These are phyloP conservation scores for Xiphophorus birchmanni DNA, from an alignment of 2,797 vertebrate species.

Conservation along the genomic window DNA sequence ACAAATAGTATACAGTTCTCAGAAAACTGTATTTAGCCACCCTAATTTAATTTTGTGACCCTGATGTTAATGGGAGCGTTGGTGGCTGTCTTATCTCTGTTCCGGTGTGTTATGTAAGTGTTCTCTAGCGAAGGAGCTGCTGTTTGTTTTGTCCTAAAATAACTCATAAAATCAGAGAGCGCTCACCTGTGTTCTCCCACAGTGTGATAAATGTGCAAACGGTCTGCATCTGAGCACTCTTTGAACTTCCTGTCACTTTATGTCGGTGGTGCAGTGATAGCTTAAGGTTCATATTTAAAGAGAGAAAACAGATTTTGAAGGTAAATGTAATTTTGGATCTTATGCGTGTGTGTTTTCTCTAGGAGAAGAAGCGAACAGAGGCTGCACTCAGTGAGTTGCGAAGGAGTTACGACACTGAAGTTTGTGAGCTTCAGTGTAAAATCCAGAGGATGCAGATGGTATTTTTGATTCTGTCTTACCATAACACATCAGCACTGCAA, in stretches of 20 bases:
- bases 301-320: background rate
- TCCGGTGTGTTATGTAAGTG: slow-evolving; percentile 66
- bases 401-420: slow-evolving; percentile 87
- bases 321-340: background rate
- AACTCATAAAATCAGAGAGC: slow-evolving; percentile 39
- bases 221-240: slow-evolving; percentile 4
- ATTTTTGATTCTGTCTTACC: slow-evolving; percentile 10
- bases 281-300: background rate
- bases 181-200: slow-evolving; percentile 44
- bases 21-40: background rate
- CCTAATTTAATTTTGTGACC: background rate
- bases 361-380: slow-evolving; percentile 89
- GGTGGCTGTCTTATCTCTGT: slow-evolving; percentile 37
- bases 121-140: slow-evolving; percentile 30
- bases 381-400: slow-evolving; percentile 84
- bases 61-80: slow-evolving; percentile 10
- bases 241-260: slow-evolving; percentile 1
- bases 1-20: background rate
- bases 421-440: slow-evolving; percentile 92
- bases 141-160: slow-evolving; percentile 67
- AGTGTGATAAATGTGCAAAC: slow-evolving; percentile 15
- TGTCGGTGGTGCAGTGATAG: background rate
- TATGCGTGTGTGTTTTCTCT: slow-evolving; percentile 21
- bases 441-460: slow-evolving; percentile 93
- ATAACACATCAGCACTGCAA: background rate